phyloP scores from a whole-genome alignment of 2,113 vertebrate genomes.

The Chelonoidis abingdonii region DNA sequence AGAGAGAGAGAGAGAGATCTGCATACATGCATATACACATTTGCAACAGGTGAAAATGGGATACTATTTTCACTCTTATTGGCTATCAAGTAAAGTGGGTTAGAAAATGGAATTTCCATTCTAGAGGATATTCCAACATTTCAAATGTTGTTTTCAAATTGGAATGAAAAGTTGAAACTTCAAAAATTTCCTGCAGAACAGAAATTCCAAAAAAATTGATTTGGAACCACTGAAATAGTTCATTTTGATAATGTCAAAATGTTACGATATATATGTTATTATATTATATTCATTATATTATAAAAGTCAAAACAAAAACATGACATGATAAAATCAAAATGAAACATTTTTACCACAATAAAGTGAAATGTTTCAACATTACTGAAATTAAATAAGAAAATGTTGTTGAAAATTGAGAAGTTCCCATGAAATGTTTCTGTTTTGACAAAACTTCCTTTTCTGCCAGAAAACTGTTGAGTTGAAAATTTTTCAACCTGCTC shows the following conservation, averaged over 20 bases:
- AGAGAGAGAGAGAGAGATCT: neutral
- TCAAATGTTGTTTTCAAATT: neutral
- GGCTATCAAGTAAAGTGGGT: neutral
- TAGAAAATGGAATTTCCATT: neutral
- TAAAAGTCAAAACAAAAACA: neutral
- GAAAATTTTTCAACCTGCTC: neutral
- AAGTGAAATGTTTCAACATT: neutral
- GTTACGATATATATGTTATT: neutral
- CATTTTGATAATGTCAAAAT: neutral
- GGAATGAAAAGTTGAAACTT: neutral
- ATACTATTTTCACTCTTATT: neutral
- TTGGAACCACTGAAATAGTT: neutral
- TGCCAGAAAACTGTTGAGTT: neutral
- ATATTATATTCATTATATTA: neutral
- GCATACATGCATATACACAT: neutral
- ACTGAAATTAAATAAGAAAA: neutral
- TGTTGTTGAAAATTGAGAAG: neutral
- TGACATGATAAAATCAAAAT: neutral
- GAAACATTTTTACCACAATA: neutral
- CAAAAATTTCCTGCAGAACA: neutral
- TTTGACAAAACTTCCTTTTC: neutral
- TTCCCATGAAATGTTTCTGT: neutral
- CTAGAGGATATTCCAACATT: neutral
- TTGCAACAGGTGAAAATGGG: neutral
- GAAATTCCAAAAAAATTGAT: neutral